Evolutionary conservation across 2,797 vertebrate genomes (phyloP), one percentile per base, ranked within the genome.

Genomic region (Podargus strigoides): DNA sequence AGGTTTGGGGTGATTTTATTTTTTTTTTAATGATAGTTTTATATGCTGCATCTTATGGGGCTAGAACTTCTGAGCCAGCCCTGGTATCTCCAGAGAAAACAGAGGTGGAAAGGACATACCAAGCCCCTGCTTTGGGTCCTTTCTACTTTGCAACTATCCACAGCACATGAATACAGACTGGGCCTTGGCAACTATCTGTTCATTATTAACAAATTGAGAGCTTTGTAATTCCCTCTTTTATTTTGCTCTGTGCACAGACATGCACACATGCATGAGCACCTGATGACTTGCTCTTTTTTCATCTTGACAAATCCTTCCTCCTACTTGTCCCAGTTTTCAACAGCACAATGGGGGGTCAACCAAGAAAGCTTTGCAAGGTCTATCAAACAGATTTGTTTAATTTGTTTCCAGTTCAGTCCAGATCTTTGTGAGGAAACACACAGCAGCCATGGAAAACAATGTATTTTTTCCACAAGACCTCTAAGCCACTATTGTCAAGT

Each of bases 261-360:
- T 0, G 8, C 64, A 80, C 27, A 47, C 20, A 50, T 2, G 2
- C 72, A 92, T 44, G 81, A 7, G 6, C 1, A 14, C 55, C 75
- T 36, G 24, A n/a, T 7, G 7, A 53, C 68, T 70, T 63, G 14
- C 26, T 46, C 67, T 74, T 78, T 87, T 96, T 94, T 94, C 66
- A 39, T 76, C 87, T 87, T 28, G 47, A 86, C 53, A 94, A 93
- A 93, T 87, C 72, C 83, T 91, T 96, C 77, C 83, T 96, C 63
- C 39, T 27, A 56, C 60, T 96, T 17, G 2, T 32, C 59, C 53
- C 23, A 24, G 36, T 94, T 91, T 88, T 94, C 81, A 93, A 90
- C 81, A 92, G 59, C 81, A 85, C 66, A 47, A 41, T 0, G 0
- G 75, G 60, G 46, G 47, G 47, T 36, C 77, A 73, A 79, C 64